Evolutionary conservation across 2,113 vertebrate genomes (phyloP).

Genomic region (Daboia siamensis): DNA sequence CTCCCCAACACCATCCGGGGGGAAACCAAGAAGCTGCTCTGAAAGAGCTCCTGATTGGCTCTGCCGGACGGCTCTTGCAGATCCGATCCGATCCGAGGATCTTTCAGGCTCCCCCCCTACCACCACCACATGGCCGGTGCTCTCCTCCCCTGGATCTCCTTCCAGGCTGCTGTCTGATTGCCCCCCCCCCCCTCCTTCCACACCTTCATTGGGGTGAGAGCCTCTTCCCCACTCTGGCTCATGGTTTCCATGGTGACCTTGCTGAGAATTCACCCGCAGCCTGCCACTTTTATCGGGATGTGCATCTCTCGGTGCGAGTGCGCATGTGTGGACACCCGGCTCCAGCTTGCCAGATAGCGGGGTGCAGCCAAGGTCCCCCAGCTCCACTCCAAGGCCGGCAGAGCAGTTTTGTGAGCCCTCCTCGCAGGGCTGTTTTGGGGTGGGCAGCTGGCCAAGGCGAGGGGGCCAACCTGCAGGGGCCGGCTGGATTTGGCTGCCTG

Average conservation of each 20-base stretch:
- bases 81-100: not conserved
- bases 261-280: not conserved
- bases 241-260: not conserved
- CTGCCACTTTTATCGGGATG: not conserved
- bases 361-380: not conserved
- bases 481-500: not conserved
- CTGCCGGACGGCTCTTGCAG: not conserved
- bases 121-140: not conserved
- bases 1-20: not conserved
- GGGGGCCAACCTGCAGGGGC: not conserved
- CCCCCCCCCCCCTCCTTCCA: not conserved
- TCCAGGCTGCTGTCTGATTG: not conserved
- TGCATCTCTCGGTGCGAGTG: not conserved
- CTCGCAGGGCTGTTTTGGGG: not conserved
- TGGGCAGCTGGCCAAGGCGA: not conserved
- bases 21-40: not conserved
- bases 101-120: not conserved
- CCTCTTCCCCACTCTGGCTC: not conserved
- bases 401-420: not conserved
- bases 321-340: fast-evolving
- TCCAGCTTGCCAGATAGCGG: not conserved
- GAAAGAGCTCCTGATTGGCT: not conserved
- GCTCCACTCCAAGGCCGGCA: not conserved
- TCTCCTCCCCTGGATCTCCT: not conserved
- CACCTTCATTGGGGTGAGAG: not conserved